These are phyloP conservation scores for Datnioides undecimradiatus DNA, from an alignment of 2,113 vertebrate genomes.

Conservation along the genomic window DNA sequence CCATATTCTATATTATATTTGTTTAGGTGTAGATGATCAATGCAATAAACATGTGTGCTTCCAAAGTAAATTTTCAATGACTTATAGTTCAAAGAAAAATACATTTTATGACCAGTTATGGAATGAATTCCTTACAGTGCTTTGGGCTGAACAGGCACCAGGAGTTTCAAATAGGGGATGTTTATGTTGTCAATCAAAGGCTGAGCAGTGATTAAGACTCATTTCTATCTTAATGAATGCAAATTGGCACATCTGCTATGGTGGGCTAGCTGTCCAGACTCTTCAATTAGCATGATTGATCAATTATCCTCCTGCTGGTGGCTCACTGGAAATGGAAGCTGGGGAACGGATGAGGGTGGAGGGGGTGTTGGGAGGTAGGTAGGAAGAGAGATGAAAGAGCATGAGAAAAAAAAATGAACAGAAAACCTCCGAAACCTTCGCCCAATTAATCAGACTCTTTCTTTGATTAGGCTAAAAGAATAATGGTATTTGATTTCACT, in stretches of 20 bases:
- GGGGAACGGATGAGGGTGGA: constrained; percentile 19
- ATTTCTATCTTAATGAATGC: constrained; percentile 86
- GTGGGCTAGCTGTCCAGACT: constrained; percentile 85
- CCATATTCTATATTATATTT: not conserved
- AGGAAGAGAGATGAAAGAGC: constrained; percentile 48
- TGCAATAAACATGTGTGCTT: not conserved
- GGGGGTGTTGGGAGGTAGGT: not conserved
- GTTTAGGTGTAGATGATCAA: not conserved
- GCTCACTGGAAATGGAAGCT: constrained; percentile 72
- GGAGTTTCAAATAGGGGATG: constrained; percentile 74
- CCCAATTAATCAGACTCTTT: constrained; percentile 41
- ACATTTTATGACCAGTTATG: constrained; percentile 41
- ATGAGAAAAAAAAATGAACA: constrained; percentile 17
- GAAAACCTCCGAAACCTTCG: constrained; percentile 29
- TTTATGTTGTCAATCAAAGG: constrained; percentile 85
- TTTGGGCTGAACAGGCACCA: constrained; percentile 47
- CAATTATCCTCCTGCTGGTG: constrained; percentile 84
- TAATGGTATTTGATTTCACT: constrained; percentile 16
- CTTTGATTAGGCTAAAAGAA: constrained; percentile 55
- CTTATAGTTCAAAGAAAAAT: constrained; percentile 27
- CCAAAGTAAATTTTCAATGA: constrained; percentile 8
- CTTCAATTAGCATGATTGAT: constrained; percentile 88
- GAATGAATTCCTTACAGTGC: constrained; percentile 42
- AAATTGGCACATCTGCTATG: constrained; percentile 89
- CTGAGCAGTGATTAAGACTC: constrained; percentile 83